These are phyloP conservation scores for Eurosta solidaginis DNA, from an alignment of 1,140 invertebrate species.

Conservation along the genomic window DNA sequence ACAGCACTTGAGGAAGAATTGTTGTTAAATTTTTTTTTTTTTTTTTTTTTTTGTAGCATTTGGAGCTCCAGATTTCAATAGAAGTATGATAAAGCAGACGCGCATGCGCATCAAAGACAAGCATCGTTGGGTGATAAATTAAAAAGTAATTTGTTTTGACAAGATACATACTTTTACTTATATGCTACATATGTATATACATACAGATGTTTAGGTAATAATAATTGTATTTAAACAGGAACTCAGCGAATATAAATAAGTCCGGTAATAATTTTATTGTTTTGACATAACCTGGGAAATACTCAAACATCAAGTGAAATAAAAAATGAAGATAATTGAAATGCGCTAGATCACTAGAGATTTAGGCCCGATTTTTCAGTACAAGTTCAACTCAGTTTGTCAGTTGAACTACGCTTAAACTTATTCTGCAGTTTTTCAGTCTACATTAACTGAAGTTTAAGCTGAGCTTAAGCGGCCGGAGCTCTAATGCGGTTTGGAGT, in stretches of 20 bases:
- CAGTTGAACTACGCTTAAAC: too few relatives aligned
- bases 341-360: too few relatives aligned
- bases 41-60: not conserved
- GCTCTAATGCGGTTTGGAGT: too few relatives aligned
- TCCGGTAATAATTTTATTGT: not conserved
- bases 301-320: too few relatives aligned
- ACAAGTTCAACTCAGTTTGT: too few relatives aligned
- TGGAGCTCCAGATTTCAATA: not conserved
- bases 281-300: not conserved
- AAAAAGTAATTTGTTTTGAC: conserved; percentile 15
- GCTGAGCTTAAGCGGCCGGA: too few relatives aligned
- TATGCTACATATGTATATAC: not conserved
- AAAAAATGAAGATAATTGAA: too few relatives aligned
- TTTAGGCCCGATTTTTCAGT: too few relatives aligned
- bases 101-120: not conserved
- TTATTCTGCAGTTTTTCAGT: too few relatives aligned
- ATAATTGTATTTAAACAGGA: not conserved
- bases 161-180: not conserved
- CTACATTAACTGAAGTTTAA: too few relatives aligned
- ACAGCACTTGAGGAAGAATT: not conserved
- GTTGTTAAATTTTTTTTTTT: not conserved
- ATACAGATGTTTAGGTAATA: not conserved
- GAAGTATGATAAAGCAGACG: not conserved
- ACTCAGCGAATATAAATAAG: not conserved
- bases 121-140: not conserved